Base-by-base conservation (phyloP, 2,888 invertebrate species). In the Mythimna albipuncta region DNA sequence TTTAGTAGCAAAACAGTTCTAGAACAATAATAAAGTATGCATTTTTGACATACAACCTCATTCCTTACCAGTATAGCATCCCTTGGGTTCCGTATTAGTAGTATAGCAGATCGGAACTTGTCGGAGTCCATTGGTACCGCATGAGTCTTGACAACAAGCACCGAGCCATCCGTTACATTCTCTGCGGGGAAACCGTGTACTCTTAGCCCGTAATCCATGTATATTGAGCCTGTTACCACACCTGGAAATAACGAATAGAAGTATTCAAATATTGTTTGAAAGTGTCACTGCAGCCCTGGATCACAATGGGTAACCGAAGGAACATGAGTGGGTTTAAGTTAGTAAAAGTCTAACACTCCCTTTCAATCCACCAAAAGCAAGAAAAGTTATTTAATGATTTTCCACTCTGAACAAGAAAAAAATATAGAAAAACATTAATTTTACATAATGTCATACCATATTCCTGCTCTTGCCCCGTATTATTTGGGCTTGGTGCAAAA, bases 151-250 rank as follows among this genome's bases (percentile, higher is more conserved):
- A 98, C 98, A 19, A 98, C 97, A 71, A 98, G 93, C 10, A 98
- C 98, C 13, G 98, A 97, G 47, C 97, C 98, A 91, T 98, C 98
- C 5, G 97, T 96, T 1, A 98, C 96, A 90, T 97, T 97, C 91
- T 98, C 98, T 0, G 97, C 98, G 0, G 98, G 98, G 89, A 98
- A 98, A 0, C 98, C 98, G 86, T 98, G 98, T 88, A 97, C 97
- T 80, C 97, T 92, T 35, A 98, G 94, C 32, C 98, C 98, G 90
- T 97, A 98, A 90, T 98, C 98, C 96, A 98, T 98, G 93, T 98
- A 98, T 54, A 98, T 97, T 67, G 98, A 98, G 19, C 98, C 98
- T 2, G 98, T 98, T 74, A 97, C 94, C 64, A 98, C 95, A 58
- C 98, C 98, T 98, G 87, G 2, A 94, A 91, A 62, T 0, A n/a